These are phyloP conservation scores for Perizoma flavofasciatum DNA, from an alignment of 2,888 invertebrate species.

Conservation along the genomic window DNA sequence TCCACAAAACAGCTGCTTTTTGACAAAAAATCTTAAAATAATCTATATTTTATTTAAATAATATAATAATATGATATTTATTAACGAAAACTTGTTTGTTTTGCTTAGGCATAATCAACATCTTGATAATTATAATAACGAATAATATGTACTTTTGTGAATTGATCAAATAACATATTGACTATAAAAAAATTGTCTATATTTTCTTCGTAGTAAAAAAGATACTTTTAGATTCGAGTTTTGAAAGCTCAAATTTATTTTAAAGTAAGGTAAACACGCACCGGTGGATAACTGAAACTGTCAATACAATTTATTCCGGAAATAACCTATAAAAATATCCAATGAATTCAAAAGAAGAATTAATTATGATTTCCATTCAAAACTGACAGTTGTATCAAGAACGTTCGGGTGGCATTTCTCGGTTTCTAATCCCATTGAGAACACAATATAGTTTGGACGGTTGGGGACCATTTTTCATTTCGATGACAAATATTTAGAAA, in stretches of 20 bases:
- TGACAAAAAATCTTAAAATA: too few relatives aligned
- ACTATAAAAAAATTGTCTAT: too few relatives aligned
- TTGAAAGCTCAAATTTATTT: slow-evolving; percentile 1
- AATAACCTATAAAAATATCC: slow-evolving; percentile 57
- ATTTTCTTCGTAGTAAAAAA: too few relatives aligned
- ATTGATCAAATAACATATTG: too few relatives aligned
- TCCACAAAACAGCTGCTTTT: too few relatives aligned
- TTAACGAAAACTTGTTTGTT: too few relatives aligned
- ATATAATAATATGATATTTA: too few relatives aligned
- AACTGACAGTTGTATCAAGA: slow-evolving; percentile 60
- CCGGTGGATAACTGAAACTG: slow-evolving; percentile 30
- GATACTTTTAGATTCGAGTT: too few relatives aligned
- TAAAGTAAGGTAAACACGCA: slow-evolving; percentile 16
- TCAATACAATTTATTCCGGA: slow-evolving; percentile 53
- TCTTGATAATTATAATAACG: too few relatives aligned
- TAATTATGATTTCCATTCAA: slow-evolving; percentile 64
- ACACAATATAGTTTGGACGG: slow-evolving; percentile 66
- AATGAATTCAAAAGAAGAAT: slow-evolving; percentile 54
- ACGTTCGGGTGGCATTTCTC: slow-evolving; percentile 71
- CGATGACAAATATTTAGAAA: slow-evolving; percentile 82
- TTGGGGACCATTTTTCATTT: slow-evolving; percentile 77
- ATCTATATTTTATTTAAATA: too few relatives aligned
- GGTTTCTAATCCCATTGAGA: slow-evolving; percentile 79
- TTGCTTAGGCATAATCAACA: too few relatives aligned
- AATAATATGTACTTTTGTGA: too few relatives aligned